Base-by-base conservation (phyloP, 2,888 invertebrate species). In the Caenorhabditis auriculariae region DNA sequence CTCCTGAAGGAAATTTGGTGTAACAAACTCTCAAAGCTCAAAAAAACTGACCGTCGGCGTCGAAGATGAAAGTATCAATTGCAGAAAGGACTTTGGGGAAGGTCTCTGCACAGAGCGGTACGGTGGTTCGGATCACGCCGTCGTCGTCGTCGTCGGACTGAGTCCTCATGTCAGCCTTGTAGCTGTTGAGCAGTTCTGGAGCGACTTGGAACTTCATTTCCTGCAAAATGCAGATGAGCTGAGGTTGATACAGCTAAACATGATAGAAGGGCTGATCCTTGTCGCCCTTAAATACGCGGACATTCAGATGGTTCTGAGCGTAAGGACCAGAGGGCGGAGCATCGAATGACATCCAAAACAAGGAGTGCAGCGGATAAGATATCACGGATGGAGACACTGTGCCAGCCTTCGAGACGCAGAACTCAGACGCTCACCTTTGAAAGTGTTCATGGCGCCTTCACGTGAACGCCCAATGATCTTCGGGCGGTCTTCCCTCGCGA, bases 51-150 rank as follows among this genome's bases (percentile, higher is more conserved):
- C 77, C 79, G 56, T 79, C 79, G 41, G 77, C 78, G 52, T 79
- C 79, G 48, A 79, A 80, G 54, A 80, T 75, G 69, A 79, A 79
- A 24, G 79, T 77, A 59, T 78, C 77, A 46, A 79, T 71, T 44
- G 51, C 54, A 41, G 68, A 58, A 55, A 76, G 49, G 17, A 77
- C 47, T n/a, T 57, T 54, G 17, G 47, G 43, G 49, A 76, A 72
- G 15, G 49, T 41, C 7, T 62, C 57, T 3, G 68, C 41, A 37
- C 50, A 51, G 1, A 68, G 45, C 27, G 54, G 59, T n/a, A 51
- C 48, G 17, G 66, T 57, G 15, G 57, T 47, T 24, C 53, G 27
- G 17, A 47, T 48, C 27, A 56, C 49, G 27, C 52, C 44, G 23
- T 56, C 60, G 32, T n/a, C n/a, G n/a, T n/a, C n/a, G n/a, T n/a